Conservation (phyloP, 2,113 vertebrate species). For the Propithecus coquereli region DNA sequence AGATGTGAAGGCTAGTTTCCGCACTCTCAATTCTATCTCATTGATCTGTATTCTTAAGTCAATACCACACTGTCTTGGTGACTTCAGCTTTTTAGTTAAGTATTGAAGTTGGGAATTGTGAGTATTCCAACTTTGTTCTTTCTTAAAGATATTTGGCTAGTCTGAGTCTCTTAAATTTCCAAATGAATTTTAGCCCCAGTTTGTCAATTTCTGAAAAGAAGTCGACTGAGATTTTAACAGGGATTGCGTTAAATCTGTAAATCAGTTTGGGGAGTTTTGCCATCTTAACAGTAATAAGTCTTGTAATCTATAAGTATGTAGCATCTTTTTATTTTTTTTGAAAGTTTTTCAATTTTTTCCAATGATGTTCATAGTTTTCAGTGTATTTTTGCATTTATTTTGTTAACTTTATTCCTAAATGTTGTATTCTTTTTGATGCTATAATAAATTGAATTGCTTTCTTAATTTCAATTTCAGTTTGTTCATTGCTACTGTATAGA, state of each 20-base stretch:
- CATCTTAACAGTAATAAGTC: not conserved
- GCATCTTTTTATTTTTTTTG: not conserved
- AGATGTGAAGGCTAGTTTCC: not conserved
- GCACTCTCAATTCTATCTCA: not conserved
- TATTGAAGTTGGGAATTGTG: not conserved
- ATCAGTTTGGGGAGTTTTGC: not conserved
- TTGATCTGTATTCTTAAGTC: not conserved
- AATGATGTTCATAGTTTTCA: not conserved
- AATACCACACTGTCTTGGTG: not conserved
- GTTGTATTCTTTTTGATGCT: not conserved
- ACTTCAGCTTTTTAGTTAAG: not conserved
- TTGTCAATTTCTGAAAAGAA: not conserved
- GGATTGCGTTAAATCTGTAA: not conserved
- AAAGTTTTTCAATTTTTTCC: not conserved
- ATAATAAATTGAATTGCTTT: not conserved
- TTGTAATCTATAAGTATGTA: not conserved
- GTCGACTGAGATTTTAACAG: not conserved
- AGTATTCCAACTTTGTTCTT: not conserved
- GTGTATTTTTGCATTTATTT: not conserved
- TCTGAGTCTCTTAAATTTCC: not conserved
- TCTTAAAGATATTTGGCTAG: not conserved
- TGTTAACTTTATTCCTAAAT: not conserved
- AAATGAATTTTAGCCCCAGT: not conserved
- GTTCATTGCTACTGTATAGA: not conserved
- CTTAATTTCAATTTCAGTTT: constrained; percentile 5